These are phyloP conservation scores for Enteromius anoplus DNA, from an alignment of 2,797 vertebrate species.

Conservation along the genomic window DNA sequence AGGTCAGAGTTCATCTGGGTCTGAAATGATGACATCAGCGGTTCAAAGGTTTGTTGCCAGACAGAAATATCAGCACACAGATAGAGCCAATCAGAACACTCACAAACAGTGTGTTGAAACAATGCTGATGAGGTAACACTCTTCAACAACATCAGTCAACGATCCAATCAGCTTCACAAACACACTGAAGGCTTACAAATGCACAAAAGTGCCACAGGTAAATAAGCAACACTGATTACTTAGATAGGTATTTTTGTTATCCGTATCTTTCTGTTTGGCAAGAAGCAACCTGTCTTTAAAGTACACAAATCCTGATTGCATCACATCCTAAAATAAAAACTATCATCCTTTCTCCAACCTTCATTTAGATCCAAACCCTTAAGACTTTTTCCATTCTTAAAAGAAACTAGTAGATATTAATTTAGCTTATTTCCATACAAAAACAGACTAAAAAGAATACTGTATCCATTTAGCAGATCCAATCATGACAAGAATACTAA, in stretches of 20 bases:
- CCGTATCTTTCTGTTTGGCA: conserved; percentile 1
- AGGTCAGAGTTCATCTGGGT: conserved; percentile 43
- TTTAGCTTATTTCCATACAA: neutral
- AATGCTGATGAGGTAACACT: conserved; percentile 72
- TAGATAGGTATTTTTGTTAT: neutral
- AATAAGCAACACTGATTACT: conserved; percentile 26
- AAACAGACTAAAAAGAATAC: neutral
- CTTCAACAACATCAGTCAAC: conserved; percentile 65
- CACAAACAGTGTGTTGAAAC: conserved; percentile 71
- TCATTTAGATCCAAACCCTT: neutral
- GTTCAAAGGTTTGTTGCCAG: conserved; percentile 65
- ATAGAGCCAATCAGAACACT: conserved; percentile 67
- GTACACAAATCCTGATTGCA: conserved; percentile 2
- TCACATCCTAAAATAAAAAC: neutral
- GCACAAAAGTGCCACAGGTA: conserved; percentile 31
- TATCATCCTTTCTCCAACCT: neutral
- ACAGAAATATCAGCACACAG: conserved; percentile 51
- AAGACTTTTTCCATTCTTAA: neutral
- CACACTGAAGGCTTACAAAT: conserved; percentile 24
- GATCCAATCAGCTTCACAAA: conserved; percentile 14
- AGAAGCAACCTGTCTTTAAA: neutral
- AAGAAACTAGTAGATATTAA: neutral
- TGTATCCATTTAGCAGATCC: neutral
- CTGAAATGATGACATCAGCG: conserved; percentile 61
- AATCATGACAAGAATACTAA: neutral